Base-by-base conservation (phyloP, 1,140 invertebrate genomes). In the Xylocopa sonorina region DNA sequence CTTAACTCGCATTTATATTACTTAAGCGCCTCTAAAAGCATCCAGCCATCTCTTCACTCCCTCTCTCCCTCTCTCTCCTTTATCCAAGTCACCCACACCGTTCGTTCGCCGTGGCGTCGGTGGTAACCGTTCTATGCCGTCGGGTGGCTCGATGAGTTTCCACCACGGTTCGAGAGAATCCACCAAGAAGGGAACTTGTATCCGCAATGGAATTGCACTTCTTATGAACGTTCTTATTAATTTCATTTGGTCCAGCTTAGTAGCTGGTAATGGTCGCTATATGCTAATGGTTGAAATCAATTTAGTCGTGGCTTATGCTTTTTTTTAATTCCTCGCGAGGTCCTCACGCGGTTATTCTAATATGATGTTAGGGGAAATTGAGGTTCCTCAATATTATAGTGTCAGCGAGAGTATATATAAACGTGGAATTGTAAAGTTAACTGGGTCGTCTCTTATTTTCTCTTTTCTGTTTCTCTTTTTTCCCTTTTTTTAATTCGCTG, bases 1-100 rank as follows among this genome's bases (percentile, higher is more conserved):
- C 90, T 90, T 91, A 89, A 90, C 88, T 89, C 89, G 87, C 87
- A 88, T 91, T 91, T 91, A 89, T 91, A 90, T 91, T 91, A 91
- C 89, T 91, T 91, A 91, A 91, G 89, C 89, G 89, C 71, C 83
- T 86, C 84, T 85, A 82, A 86, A 85, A 85, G 84, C 84, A 73
- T 58, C 80, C 83, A 72, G 82, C 68, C 69, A 79, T 60, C 55
- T 55, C 67, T 63, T 51, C 53, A 63, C 12, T n/a, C 58, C 16
- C 14, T 41, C 48, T 14, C n/a, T n/a, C n/a, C n/a, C n/a, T n/a
- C n/a, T n/a, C n/a, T n/a, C n/a, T n/a, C n/a, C n/a, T n/a, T n/a
- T n/a, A n/a, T n/a, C n/a, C n/a, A n/a, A n/a, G n/a, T 55, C 50
- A 34, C 57, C 29, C 41, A 29, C 5, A 21, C 1, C 5, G 24